A percentile compares a stretch with the other conserved stretches of the same genome.
Evolutionary conservation across 2,113 vertebrate genomes (phyloP).

Genomic region (Triplophysa dalaica): DNA sequence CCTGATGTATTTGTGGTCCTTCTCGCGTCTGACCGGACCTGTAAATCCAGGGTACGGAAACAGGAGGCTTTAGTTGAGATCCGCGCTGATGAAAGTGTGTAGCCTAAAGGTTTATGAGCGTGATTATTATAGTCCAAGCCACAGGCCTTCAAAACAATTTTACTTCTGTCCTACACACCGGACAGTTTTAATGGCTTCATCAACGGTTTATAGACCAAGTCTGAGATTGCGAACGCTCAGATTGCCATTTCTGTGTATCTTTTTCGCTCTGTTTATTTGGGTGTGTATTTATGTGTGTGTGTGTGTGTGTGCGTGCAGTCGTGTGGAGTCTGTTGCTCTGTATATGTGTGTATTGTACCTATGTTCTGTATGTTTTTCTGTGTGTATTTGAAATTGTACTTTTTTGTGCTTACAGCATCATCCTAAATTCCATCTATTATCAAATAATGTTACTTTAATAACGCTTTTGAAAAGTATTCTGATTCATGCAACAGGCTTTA

Average conservation of each 20-base stretch:
- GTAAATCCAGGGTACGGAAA: slow-evolving; percentile 16
- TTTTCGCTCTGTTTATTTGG: background rate
- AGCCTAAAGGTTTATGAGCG: slow-evolving; percentile 2
- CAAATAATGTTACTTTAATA: too few species aligned
- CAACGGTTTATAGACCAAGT: slow-evolving; percentile 16
- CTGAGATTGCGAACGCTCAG: slow-evolving; percentile 17
- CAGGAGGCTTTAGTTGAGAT: slow-evolving; percentile 11
- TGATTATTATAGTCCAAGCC: slow-evolving; percentile 30
- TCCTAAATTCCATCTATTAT: too few species aligned
- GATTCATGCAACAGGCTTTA: too few species aligned
- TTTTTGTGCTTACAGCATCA: too few species aligned
- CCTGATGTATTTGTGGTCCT: slow-evolving; percentile 5
- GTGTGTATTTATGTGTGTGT: background rate
- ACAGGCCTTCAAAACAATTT: slow-evolving; percentile 27
- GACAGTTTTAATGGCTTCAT: slow-evolving; percentile 29
- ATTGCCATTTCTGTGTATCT: slow-evolving; percentile 4
- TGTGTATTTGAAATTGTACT: too few species aligned
- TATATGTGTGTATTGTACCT: too few species aligned
- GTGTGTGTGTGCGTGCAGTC: background rate
- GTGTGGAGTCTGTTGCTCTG: background rate
- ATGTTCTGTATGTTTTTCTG: too few species aligned
- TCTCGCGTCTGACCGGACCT: background rate
- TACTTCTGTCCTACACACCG: slow-evolving; percentile 24
- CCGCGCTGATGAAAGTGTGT: slow-evolving; percentile 21
- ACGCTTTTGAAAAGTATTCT: too few species aligned